These are phyloP conservation scores for Empidonax alnorum DNA, from an alignment of 2,113 vertebrate species.

Conservation along the genomic window DNA sequence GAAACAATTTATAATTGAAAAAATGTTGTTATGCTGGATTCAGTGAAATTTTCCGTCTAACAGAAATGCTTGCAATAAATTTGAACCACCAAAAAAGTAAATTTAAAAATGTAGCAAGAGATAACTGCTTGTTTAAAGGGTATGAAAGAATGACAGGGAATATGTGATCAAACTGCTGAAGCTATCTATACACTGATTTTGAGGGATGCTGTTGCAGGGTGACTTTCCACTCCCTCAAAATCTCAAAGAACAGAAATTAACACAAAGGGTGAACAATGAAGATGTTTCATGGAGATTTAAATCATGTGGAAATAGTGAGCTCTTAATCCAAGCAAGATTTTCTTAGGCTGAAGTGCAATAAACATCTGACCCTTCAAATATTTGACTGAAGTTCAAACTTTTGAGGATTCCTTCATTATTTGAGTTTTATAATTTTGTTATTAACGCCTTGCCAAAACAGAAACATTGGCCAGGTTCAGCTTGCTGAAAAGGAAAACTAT, in stretches of 20 bases:
- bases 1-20: constrained; percentile 37
- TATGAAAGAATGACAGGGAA: background rate
- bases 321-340: background rate
- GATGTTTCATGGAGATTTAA: background rate
- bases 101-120: background rate
- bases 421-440: background rate
- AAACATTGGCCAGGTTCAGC: background rate
- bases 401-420: background rate
- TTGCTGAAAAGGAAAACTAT: background rate
- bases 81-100: background rate
- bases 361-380: background rate
- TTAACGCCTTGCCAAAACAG: background rate
- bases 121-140: background rate
- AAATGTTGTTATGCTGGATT: constrained; percentile 1
- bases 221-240: background rate
- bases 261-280: background rate
- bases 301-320: background rate
- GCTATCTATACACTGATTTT: background rate
- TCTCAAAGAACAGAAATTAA: background rate
- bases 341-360: background rate
- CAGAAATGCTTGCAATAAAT: background rate
- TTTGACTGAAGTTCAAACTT: background rate
- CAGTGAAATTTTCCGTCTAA: background rate
- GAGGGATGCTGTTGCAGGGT: accelerated
- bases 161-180: background rate